Evolutionary conservation across 2,113 vertebrate genomes (phyloP), one percentile per base, ranked within the genome.

Genomic region (Vimba vimba): DNA sequence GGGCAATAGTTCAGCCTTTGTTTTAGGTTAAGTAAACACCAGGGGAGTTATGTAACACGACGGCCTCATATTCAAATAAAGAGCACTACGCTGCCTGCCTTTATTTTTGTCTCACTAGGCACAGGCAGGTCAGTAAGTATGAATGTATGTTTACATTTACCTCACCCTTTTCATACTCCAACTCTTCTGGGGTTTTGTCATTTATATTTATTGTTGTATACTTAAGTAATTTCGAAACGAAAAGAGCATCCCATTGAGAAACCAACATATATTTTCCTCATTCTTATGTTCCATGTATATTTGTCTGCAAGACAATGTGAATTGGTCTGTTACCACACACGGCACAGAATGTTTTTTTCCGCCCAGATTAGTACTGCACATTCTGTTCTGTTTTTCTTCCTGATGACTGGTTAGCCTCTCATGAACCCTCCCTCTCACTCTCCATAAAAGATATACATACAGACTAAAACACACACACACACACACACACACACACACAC

Each of bases 301-400:
- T 93, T 91, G 69, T 82, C 13, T 62, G 66, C 47, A 36, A 59
- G 76, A 68, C 74, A 78, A 59, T 39, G 85, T 82, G 71, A 82
- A 47, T 45, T 82, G 82, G 36, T 86, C 55, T 57, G 86, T 92
- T 91, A 92, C 90, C 90, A 92, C 91, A 91, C 92, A 92, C 90
- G 73, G 90, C 89, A 89, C 91, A 92, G 39, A 84, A 71, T 76
- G 84, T 90, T 92, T 94, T 94, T 95, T 94, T 71, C 50, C 91
- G 93, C 94, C 92, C 92, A 94, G 94, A 95, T 95, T 94, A 95
- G 94, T 90, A 94, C 94, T 91, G 94, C 92, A 95, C 95, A 95
- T 94, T 95, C 94, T 95, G 94, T 95, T 95, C 94, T 94, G 91
- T 94, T 95, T 94, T 93, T 94, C 94, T 95, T 95, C 95, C 94